Base-by-base conservation (phyloP, 2,797 vertebrate species). In the Natrix natrix region DNA sequence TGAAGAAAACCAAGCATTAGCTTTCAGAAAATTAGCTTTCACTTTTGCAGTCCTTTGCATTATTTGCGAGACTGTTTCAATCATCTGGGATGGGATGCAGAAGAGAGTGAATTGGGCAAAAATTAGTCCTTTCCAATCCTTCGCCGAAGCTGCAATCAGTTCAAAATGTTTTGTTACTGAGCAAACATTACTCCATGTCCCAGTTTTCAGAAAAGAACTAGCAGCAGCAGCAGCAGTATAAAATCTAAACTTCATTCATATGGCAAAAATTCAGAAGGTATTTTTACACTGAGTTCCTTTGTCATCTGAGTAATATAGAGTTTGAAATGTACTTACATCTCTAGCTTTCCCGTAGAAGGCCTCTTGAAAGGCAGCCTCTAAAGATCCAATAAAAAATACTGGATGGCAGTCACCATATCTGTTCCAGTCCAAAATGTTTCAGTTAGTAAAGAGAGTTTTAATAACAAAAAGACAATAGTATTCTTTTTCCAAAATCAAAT, bases 351-450 rank as follows among this genome's bases (percentile, higher is more conserved):
- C 98, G 94, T 99, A 99, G 98, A 99, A 99, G 97, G 99, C 99
- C 98, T 99, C 99, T 98, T 99, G 99, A 98, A 99, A 99, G 95
- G 99, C 98, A 97, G 99, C 99, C 98, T 99, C 99, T 98, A 99
- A 98, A 94, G 99, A 98, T 92, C 99, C 99, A 96, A 99, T 99
- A 98, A 99, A 99, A 98, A 99, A 99, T 97, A 99, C 99, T 74
- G 99, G 99, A 98, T 99, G 99, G 97, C 98, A 99, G 96, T 99
- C 99, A 97, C 99, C 99, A 60, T 99, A 99, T 98, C 99, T 99
- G 92, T 92, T 96, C 83, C 89, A 97, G 97, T 95, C 96, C 92
- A 97, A 90, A 95, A 93, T 97, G 2, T 95, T 92, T 52, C 56
- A 94, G 55, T 97, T 93, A 95, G 93, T 83, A 83, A 88, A 32